Evolutionary conservation across 2,113 vertebrate genomes (phyloP), one percentile per base, ranked within the genome.

Genomic region (Lophochroa leadbeateri): DNA sequence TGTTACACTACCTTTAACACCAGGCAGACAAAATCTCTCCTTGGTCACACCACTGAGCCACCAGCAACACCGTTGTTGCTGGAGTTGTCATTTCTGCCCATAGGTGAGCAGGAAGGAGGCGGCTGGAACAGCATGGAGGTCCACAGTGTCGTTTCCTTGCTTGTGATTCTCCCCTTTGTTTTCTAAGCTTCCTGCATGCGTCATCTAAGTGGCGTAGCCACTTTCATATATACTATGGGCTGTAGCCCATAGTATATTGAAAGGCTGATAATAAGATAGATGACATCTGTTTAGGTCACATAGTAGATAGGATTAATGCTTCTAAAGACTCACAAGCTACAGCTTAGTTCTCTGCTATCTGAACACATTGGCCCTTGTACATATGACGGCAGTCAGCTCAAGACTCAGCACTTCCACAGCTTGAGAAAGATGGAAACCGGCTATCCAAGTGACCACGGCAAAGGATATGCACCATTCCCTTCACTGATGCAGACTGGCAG

Each of bases 241-340:
- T 52, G 50, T 57, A 63, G 64, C 49, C 52, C 2, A 6, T 39
- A 49, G 67, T 44, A 39, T 13, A 52, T 35, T 55, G 63, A 35
- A 78, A 94, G 84, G 63, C 82, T 71, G 87, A 46, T 96, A 86
- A 92, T 75, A 92, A 95, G 87, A 92, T 28, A 96, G 92, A 93
- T 94, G 89, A 65, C 91, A 94, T 94, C 94, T 95, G 91, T 82
- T 94, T 82, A 94, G 68, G 94, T 90, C 86, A 79, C 71, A 69
- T 71, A 85, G 82, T 86, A 64, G 79, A 64, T 63, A 71, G 95
- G 92, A 95, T 97, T 96, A 94, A 85, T 68, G 67, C 80, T 95
- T 84, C 76, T 92, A 80, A 94, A 88, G 82, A 69, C 75, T 94
- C 72, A 82, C 4, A 86, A 91, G 89, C 95, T 86, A n/a, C 74